Conservation (phyloP, 2,888 invertebrate species). For the Cyclophora albipunctata region DNA sequence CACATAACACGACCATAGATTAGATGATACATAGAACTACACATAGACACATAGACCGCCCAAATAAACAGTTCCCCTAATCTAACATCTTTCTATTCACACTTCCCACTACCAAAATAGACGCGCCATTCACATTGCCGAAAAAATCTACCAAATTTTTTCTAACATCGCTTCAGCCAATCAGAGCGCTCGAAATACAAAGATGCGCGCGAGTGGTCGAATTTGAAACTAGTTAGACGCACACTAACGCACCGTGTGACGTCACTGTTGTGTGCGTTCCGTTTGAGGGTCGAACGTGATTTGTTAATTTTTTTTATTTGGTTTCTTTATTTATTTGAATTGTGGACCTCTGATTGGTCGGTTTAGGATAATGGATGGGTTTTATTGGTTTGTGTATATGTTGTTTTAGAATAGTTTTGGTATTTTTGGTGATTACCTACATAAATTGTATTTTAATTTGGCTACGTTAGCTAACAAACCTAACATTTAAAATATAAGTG, state of each 20-base stretch:
- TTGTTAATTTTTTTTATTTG: neutral
- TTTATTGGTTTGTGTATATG: neutral
- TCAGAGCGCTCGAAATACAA: constrained; percentile 31
- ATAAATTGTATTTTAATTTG: too few relatives aligned
- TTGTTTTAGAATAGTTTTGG: neutral
- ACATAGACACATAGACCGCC: too few relatives aligned
- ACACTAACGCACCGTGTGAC: constrained; percentile 27
- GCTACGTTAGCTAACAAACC: too few relatives aligned
- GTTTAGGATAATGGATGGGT: constrained; percentile 1
- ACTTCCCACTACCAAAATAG: neutral
- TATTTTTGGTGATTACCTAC: too few relatives aligned
- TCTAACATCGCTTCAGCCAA: constrained; percentile 44
- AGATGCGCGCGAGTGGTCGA: constrained; percentile 61
- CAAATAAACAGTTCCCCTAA: constrained; percentile 3
- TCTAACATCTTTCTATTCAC: constrained; percentile 1
- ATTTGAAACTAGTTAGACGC: constrained; percentile 52
- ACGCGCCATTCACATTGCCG: constrained; percentile 26
- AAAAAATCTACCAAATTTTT: constrained; percentile 44
- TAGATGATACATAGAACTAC: too few relatives aligned
- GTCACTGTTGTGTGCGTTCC: constrained; percentile 6
- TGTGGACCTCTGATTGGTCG: neutral
- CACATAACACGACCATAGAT: too few relatives aligned
- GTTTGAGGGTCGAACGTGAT: constrained; percentile 7
- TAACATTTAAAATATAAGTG: too few relatives aligned
- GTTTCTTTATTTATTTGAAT: constrained; percentile 4